Evolutionary conservation across 2,888 invertebrate genomes (phyloP).

Genomic region (Pemphredon lugubris): DNA sequence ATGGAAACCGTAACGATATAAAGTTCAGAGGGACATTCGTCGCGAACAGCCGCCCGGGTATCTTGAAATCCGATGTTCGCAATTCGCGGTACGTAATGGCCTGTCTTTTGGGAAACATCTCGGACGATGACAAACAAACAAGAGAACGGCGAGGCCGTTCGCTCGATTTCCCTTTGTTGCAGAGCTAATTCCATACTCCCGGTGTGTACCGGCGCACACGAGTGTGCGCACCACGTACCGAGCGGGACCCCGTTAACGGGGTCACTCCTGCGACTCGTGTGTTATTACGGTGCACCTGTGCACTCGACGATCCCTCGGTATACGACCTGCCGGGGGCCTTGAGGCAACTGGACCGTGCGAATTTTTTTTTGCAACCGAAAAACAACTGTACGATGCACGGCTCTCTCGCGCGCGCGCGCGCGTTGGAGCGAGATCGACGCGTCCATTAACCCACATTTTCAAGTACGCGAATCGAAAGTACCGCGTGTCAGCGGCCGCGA

Average conservation of each 20-base stretch:
- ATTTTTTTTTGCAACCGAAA: slow-evolving; percentile 48
- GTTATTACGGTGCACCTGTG: slow-evolving; percentile 57
- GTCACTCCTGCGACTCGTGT: slow-evolving; percentile 54
- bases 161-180: slow-evolving; percentile 54
- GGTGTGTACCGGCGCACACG: slow-evolving; percentile 17
- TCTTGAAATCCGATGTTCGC: background rate
- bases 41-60: too few species aligned
- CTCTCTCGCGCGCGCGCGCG: slow-evolving; percentile 13
- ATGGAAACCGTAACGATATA: too few species aligned
- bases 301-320: slow-evolving; percentile 15
- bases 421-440: slow-evolving; percentile 43
- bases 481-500: slow-evolving; percentile 42
- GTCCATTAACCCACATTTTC: slow-evolving; percentile 62
- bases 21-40: background rate
- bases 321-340: slow-evolving; percentile 39
- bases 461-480: slow-evolving; percentile 55
- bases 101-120: slow-evolving; percentile 21
- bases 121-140: slow-evolving; percentile 27
- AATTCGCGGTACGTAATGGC: background rate
- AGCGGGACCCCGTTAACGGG: slow-evolving; percentile 55
- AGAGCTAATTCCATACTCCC: slow-evolving; percentile 44
- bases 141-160: slow-evolving; percentile 15
- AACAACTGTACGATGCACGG: slow-evolving; percentile 31
- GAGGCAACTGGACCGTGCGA: slow-evolving; percentile 50
- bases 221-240: slow-evolving; percentile 14